Percentiles rank a stretch among this genome's conserved stretches.
These are phyloP conservation scores for Drosophila orosa DNA, from an alignment of 1,140 invertebrate genomes.

Conservation along the genomic window DNA sequence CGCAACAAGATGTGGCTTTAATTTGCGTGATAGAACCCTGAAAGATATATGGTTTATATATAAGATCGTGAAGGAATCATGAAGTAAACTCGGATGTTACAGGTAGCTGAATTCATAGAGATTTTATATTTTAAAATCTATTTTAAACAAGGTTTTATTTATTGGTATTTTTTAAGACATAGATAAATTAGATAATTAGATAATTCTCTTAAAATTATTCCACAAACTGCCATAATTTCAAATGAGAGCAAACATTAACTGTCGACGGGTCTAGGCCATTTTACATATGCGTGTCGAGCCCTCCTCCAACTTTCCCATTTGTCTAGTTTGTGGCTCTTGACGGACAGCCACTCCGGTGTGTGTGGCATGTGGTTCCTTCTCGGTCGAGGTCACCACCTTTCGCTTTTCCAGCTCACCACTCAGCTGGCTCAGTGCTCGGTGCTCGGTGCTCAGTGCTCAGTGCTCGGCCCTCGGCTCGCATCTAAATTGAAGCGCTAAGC, in stretches of 20 bases:
- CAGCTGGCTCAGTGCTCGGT: not conserved
- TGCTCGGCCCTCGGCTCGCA: slow-evolving; percentile 31
- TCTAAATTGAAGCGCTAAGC: slow-evolving; percentile 61
- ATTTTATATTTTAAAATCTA: too few species aligned
- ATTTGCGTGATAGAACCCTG: slow-evolving; percentile 80
- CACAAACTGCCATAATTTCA: not conserved
- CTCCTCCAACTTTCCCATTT: slow-evolving; percentile 3
- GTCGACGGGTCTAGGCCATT: not conserved
- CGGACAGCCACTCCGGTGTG: not conserved
- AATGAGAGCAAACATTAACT: not conserved
- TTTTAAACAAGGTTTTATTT: too few species aligned
- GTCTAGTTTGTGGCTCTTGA: slow-evolving; percentile 1
- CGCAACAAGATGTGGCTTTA: slow-evolving; percentile 84
- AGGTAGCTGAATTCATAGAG: too few species aligned
- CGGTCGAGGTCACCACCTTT: slow-evolving; percentile 37
- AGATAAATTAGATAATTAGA: too few species aligned
- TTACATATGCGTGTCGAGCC: not conserved
- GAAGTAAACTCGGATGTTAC: too few species aligned
- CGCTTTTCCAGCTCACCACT: slow-evolving; percentile 9
- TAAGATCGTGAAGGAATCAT: too few species aligned
- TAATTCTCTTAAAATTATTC: not conserved
- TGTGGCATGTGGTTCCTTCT: slow-evolving; percentile 32
- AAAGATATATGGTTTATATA: slow-evolving; percentile 1
- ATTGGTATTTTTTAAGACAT: too few species aligned
- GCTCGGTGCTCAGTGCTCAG: not conserved